phyloP scores from a whole-genome alignment of 2,888 invertebrate species.

The Apoderus coryli region DNA sequence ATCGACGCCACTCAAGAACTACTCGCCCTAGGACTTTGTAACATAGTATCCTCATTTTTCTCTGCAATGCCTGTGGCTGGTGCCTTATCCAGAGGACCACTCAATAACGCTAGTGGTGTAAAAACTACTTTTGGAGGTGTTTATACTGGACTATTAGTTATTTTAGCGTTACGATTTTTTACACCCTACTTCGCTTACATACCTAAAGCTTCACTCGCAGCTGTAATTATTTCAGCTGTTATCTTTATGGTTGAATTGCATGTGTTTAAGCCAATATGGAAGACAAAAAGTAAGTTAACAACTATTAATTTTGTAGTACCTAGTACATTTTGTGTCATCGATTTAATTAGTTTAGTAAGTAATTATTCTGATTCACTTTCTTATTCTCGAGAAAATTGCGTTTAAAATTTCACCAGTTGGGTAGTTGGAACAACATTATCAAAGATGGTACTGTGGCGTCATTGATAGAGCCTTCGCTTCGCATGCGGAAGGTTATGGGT shows the following conservation, averaged over 20 bases:
- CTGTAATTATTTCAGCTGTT: conserved; percentile 58
- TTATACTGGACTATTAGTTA: conserved; percentile 42
- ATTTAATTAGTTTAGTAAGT: too few species aligned
- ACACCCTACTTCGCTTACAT: conserved; percentile 51
- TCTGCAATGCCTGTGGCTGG: conserved; percentile 53
- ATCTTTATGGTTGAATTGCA: conserved; percentile 52
- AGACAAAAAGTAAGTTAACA: conserved; percentile 45
- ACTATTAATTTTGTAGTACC: conserved; percentile 1
- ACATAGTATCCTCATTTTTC: conserved; percentile 51
- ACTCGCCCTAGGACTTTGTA: conserved; percentile 48
- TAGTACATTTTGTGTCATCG: too few species aligned
- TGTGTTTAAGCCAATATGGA: conserved; percentile 49
- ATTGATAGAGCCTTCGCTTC: too few species aligned
- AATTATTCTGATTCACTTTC: too few species aligned
- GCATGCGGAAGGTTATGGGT: too few species aligned
- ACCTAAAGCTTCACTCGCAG: conserved; percentile 49
- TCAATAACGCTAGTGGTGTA: conserved; percentile 57
- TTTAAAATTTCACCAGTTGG: too few species aligned
- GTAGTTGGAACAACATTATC: too few species aligned
- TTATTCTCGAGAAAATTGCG: too few species aligned
- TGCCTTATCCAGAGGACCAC: conserved; percentile 47
- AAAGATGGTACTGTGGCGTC: too few species aligned
- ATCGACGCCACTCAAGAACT: conserved; percentile 60
- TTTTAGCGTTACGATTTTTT: conserved; percentile 41
- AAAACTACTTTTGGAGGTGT: conserved; percentile 51